Percentiles rank a stretch among this genome's conserved stretches.
These are phyloP conservation scores for Myanophis thanlyinensis DNA, from an alignment of 2,113 vertebrate genomes.

Conservation along the genomic window DNA sequence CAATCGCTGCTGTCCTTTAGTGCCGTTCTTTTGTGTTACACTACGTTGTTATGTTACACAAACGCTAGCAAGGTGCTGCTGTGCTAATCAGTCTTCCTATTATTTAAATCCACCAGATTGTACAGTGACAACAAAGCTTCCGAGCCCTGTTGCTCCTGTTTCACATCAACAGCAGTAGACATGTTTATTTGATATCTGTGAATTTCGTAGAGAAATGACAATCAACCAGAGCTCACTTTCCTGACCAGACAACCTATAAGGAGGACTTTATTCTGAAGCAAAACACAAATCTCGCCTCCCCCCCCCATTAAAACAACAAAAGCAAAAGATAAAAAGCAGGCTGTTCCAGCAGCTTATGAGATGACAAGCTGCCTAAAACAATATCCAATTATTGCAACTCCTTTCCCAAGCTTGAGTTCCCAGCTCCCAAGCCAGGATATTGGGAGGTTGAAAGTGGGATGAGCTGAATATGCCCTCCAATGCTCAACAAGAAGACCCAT, in stretches of 20 bases:
- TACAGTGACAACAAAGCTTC: background rate
- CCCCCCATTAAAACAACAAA: background rate
- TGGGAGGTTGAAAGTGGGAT: background rate
- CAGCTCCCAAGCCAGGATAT: background rate
- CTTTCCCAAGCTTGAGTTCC: background rate
- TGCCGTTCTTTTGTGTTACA: too few relatives aligned
- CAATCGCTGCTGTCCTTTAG: background rate
- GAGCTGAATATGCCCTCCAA: background rate
- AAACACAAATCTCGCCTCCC: background rate
- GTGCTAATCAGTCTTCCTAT: background rate
- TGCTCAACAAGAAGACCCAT: background rate
- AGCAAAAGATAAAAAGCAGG: background rate
- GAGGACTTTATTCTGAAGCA: background rate
- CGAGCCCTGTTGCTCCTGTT: background rate
- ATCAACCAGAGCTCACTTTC: background rate
- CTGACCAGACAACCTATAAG: background rate
- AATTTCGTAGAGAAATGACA: background rate
- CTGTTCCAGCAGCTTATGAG: background rate
- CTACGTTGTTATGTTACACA: background rate
- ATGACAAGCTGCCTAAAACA: background rate
- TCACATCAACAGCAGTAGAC: background rate
- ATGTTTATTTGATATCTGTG: background rate
- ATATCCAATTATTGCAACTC: background rate
- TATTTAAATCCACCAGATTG: background rate
- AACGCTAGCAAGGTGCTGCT: background rate